Evolutionary conservation across 2,113 vertebrate species (phyloP).

Genomic region (Microtus oregoni): DNA sequence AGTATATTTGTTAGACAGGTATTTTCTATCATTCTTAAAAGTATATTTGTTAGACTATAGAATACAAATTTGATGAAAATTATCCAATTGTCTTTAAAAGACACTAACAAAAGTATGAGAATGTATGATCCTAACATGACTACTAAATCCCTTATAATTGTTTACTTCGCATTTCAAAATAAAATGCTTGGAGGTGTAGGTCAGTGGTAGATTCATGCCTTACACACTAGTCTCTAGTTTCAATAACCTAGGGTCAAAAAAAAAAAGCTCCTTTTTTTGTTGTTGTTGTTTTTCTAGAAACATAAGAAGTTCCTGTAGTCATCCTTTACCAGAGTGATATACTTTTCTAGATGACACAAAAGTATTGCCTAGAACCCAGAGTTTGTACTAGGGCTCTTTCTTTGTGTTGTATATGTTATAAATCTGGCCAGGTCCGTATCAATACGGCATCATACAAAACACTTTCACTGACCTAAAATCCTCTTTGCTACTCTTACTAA

Average conservation of each 20-base stretch:
- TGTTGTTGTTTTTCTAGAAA: neutral
- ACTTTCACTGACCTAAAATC: neutral
- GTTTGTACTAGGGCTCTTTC: neutral
- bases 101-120: neutral
- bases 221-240: too few species aligned
- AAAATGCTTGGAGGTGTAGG: neutral
- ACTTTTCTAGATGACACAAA: neutral
- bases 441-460: neutral
- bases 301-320: too few species aligned
- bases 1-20: neutral
- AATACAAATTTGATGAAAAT: neutral
- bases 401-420: neutral
- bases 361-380: too few species aligned
- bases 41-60: neutral
- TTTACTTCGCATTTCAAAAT: neutral
- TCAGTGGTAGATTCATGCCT: neutral
- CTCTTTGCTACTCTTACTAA: neutral
- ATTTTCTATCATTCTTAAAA: slow-evolving; percentile 20
- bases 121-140: neutral
- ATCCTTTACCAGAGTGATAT: neutral
- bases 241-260: too few species aligned
- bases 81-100: neutral
- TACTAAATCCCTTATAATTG: neutral
- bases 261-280: neutral
- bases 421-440: neutral